phyloP scores from a whole-genome alignment of 2,888 invertebrate genomes.

The Agrotis segetum region DNA sequence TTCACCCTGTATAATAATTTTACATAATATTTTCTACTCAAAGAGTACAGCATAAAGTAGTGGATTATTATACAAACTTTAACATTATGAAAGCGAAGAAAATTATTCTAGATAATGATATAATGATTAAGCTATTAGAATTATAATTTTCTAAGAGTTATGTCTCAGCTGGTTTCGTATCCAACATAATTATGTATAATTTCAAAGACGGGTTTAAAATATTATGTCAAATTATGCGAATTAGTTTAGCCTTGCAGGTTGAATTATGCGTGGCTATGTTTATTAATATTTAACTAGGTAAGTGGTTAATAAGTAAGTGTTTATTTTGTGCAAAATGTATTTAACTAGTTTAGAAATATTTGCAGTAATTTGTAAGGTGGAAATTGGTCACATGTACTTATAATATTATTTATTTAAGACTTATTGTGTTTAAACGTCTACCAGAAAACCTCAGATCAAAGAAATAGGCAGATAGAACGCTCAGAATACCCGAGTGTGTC shows the following conservation, averaged over 20 bases:
- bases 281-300: constrained; percentile 2
- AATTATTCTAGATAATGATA: background rate
- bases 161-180: constrained; percentile 9
- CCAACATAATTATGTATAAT: constrained; percentile 11
- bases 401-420: too few species aligned
- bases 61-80: background rate
- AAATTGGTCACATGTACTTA: too few species aligned
- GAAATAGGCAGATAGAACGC: too few species aligned
- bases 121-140: constrained; percentile 38
- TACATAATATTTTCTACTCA: background rate
- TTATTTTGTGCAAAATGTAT: background rate
- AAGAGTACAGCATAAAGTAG: background rate
- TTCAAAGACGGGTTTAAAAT: constrained; percentile 8
- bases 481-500: too few species aligned
- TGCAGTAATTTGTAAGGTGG: too few species aligned
- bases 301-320: background rate
- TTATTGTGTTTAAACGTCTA: too few species aligned
- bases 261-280: background rate
- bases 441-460: too few species aligned
- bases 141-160: constrained; percentile 24
- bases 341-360: too few species aligned
- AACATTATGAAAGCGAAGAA: background rate
- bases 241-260: background rate
- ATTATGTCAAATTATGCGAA: constrained; percentile 21
- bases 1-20: too few species aligned